A percentile compares a stretch with the other conserved stretches of the same genome.
phyloP scores from a whole-genome alignment of 2,113 vertebrate genomes.

The Apaloderma vittatum region DNA sequence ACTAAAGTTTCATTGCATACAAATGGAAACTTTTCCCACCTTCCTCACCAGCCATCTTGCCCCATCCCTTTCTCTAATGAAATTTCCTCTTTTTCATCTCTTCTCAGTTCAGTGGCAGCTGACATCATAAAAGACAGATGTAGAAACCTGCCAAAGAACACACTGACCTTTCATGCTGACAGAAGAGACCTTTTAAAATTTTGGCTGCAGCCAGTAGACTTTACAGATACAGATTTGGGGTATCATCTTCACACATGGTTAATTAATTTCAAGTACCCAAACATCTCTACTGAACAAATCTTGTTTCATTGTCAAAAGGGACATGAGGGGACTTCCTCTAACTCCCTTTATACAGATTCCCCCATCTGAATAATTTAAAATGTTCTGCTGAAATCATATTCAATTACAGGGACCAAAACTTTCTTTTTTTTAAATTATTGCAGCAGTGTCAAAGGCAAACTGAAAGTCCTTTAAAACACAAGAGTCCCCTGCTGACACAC shows the following conservation, averaged over 20 bases:
- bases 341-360: neutral
- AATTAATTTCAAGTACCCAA: neutral
- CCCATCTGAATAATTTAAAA: neutral
- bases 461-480: neutral
- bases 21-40: neutral
- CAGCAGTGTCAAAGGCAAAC: neutral
- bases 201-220: neutral
- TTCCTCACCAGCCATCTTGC: neutral
- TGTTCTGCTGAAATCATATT: neutral
- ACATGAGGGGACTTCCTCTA: neutral
- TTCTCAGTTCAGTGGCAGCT: neutral
- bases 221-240: neutral
- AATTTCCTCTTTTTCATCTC: neutral
- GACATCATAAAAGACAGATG: constrained; percentile 29
- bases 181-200: constrained; percentile 6
- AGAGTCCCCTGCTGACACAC: neutral
- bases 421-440: neutral
- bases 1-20: neutral
- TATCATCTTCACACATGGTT: neutral
- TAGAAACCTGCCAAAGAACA: neutral
- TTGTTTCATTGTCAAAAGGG: neutral
- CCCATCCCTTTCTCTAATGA: neutral
- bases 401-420: accelerated
- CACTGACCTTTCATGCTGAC: constrained; percentile 19
- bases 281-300: neutral